Evolutionary conservation across 2,113 vertebrate species (phyloP), one percentile per base, ranked within the genome.

Genomic region (Porphyrio hochstetteri): DNA sequence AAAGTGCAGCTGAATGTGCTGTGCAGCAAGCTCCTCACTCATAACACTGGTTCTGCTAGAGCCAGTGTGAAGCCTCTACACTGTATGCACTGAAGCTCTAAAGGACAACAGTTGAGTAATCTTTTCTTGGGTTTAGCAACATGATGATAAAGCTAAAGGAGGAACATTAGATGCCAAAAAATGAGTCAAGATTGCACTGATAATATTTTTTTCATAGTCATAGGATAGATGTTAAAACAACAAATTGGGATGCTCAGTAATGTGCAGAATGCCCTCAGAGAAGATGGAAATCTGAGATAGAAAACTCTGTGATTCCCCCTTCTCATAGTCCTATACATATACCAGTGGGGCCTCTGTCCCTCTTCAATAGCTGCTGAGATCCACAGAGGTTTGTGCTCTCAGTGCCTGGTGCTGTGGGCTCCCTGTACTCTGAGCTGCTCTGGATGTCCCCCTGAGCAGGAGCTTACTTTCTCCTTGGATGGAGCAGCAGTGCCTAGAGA

Each of bases 311-410:
- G 57, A 40, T 64, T 5, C 13, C 7, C 4, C 5, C 11, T 12
- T 14, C n/a, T 35, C 3, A 1, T 1, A 52, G 29, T 33, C 20
- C 33, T 56, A 0, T 21, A 24, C 9, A 24, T 40, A 3, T 12
- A 38, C 20, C 35, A 52, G 46, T 72, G 48, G 24, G 48, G 11
- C 16, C 5, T 29, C 35, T 2, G 1, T 24, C 20, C 79, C 33
- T 85, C 61, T 40, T n/a, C 33, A 65, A 9, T 80, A 10, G 29
- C 8, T 18, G 0, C 35, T 42, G 63, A 19, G 19, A 14, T 72
- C 35, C 2, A 5, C 60, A 55, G 75, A 82, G 33, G 6, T 74
- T 90, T 74, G 24, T 87, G 28, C 33, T 87, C 14, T 56, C 21
- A 6, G 63, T 4, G 5, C 27, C 29, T 85, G 14, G 7, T 86